These are phyloP conservation scores for silkworm (Bombyx mori) DNA, from an alignment of 1,140 invertebrate genomes.

Conservation along the genomic window ASM3026992v2 NC_085112.1:9722501-9723000, in stretches of 20 bases:
- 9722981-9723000: too few relatives aligned
- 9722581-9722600: slow-evolving; percentile 74
- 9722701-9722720: slow-evolving; percentile 73
- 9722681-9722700: slow-evolving; percentile 76
- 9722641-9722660: slow-evolving; percentile 86
- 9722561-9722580: slow-evolving; percentile 76
- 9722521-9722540: slow-evolving; percentile 76
- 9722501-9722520: slow-evolving; percentile 74
- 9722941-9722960: too few relatives aligned
- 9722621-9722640: slow-evolving; percentile 81
- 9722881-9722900: too few relatives aligned
- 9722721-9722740: slow-evolving; percentile 86
- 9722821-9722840: too few relatives aligned
- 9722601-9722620: slow-evolving; percentile 66
- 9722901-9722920: too few relatives aligned
- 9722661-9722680: slow-evolving; percentile 80
- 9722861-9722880: too few relatives aligned
- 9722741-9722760: slow-evolving; percentile 67
- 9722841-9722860: too few relatives aligned
- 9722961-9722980: too few relatives aligned
- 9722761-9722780: too few relatives aligned
- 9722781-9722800: too few relatives aligned
- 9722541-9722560: slow-evolving; percentile 68
- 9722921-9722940: too few relatives aligned
- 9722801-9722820: too few relatives aligned